phyloP scores from a whole-genome alignment of 2,113 vertebrate genomes.

The Neolamprologus caudopunctatus region DNA sequence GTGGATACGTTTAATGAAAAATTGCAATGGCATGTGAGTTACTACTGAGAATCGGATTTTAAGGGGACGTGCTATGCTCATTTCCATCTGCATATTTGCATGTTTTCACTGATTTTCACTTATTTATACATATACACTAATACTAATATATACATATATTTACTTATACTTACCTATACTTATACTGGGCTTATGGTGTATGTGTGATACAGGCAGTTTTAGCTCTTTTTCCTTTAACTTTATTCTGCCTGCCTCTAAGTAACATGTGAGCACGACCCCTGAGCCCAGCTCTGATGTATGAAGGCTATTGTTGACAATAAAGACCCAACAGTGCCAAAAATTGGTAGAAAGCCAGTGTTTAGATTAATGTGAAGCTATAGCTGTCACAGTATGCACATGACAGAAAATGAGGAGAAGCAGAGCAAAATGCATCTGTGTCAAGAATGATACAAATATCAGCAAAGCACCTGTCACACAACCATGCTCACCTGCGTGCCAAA shows the following conservation, averaged over 20 bases:
- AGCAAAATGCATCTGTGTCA: accelerated
- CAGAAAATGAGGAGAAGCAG: background rate
- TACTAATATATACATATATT: background rate
- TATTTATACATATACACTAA: background rate
- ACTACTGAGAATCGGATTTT: background rate
- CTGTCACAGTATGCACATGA: background rate
- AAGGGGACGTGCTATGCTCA: background rate
- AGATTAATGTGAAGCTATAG: background rate
- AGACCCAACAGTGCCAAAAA: background rate
- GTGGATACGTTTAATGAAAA: background rate
- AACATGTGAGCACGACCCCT: background rate
- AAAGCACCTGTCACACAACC: background rate
- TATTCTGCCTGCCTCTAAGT: background rate
- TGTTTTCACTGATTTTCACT: background rate
- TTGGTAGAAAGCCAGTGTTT: background rate
- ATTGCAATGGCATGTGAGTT: background rate
- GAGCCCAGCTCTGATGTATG: background rate
- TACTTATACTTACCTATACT: background rate
- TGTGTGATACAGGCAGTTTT: background rate
- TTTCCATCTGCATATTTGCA: background rate
- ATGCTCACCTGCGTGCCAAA: background rate
- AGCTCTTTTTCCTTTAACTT: background rate
- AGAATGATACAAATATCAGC: background rate
- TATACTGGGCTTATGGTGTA: background rate
- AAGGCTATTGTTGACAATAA: background rate